phyloP scores from a whole-genome alignment of 1,140 invertebrate genomes.

The Hormaphis cornu region DNA sequence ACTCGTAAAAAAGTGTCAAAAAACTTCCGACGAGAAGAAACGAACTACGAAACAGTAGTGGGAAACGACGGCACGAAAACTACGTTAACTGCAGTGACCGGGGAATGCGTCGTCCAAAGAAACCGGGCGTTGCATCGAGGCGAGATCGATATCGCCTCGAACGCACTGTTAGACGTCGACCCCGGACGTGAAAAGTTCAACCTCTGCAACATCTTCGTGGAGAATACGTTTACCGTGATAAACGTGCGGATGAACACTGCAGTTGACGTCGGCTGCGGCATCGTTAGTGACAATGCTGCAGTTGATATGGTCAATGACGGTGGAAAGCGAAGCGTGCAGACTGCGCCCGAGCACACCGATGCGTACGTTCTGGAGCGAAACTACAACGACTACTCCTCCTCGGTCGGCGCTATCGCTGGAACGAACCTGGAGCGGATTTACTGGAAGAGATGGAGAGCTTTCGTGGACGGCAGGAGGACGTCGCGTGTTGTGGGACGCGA shows the following conservation, averaged over 20 bases:
- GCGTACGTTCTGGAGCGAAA: not conserved
- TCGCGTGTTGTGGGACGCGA: too few species aligned
- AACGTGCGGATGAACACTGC: too few species aligned
- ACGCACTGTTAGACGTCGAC: too few species aligned
- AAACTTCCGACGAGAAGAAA: not conserved
- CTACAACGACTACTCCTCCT: not conserved
- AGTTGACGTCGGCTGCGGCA: not conserved
- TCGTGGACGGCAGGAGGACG: not conserved
- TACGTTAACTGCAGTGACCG: not conserved
- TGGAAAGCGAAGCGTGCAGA: too few species aligned
- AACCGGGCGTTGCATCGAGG: not conserved
- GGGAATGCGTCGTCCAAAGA: not conserved
- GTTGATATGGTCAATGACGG: too few species aligned
- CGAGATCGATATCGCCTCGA: too few species aligned
- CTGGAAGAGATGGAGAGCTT: conserved; percentile 7
- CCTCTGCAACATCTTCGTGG: not conserved
- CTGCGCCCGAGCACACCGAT: not conserved
- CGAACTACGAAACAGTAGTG: too few species aligned
- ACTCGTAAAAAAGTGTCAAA: not conserved
- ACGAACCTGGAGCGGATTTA: not conserved
- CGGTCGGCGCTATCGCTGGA: not conserved
- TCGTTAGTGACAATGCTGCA: not conserved
- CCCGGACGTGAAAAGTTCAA: not conserved
- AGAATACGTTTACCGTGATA: not conserved
- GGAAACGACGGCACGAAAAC: not conserved